A percentile compares a stretch with the other conserved stretches of the same genome.
phyloP scores from a whole-genome alignment of 2,888 invertebrate genomes.

The Hymenopus coronatus region DNA sequence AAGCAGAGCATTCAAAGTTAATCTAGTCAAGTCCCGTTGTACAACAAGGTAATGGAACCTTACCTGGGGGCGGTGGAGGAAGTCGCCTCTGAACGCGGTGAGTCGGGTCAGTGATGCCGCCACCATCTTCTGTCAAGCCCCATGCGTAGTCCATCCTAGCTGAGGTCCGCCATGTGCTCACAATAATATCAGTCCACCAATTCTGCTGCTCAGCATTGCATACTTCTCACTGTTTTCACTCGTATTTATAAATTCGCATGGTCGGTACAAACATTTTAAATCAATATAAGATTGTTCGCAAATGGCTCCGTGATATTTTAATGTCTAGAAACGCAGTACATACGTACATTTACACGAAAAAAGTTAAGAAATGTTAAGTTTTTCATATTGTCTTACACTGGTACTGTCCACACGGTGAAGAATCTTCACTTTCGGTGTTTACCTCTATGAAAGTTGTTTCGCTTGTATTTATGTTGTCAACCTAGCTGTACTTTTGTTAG shows the following conservation, averaged over 20 bases:
- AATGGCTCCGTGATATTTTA: neutral
- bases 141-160: constrained; percentile 24
- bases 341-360: no score
- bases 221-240: neutral
- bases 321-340: neutral
- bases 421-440: no score
- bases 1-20: no score
- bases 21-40: neutral
- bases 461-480: no score
- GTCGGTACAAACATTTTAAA: neutral
- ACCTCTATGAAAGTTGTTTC: no score
- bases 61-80: neutral
- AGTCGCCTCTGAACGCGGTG: neutral
- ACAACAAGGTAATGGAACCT: neutral
- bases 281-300: no score
- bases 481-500: no score
- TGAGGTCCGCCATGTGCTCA: neutral
- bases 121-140: constrained; percentile 23
- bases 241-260: neutral
- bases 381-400: no score
- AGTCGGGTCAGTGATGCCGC: neutral
- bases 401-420: no score
- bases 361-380: no score
- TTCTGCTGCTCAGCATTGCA: neutral
- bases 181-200: neutral